Conservation (phyloP, 1,140 invertebrate species). For the Drosophila watanabei region DNA sequence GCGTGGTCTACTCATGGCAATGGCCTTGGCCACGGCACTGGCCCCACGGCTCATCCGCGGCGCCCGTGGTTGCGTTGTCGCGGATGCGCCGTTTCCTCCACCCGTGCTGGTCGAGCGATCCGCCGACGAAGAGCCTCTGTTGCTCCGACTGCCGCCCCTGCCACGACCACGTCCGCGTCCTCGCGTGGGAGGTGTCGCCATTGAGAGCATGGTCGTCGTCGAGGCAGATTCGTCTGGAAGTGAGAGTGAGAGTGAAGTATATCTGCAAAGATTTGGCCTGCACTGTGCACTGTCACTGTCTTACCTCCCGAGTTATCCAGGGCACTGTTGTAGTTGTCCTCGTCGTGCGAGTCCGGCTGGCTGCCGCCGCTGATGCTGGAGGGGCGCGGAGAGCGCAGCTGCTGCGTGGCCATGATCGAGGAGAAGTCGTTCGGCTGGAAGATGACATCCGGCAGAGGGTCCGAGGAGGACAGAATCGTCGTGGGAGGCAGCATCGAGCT, state of each 20-base stretch:
- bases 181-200: constrained; percentile 49
- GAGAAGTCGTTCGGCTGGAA: constrained; percentile 83
- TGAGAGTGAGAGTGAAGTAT: too few relatives aligned
- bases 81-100: constrained; percentile 10
- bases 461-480: constrained; percentile 76
- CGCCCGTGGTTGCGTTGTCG: constrained; percentile 48
- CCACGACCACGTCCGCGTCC: constrained; percentile 76
- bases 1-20: constrained; percentile 73
- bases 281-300: neutral
- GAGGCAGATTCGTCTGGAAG: constrained; percentile 68
- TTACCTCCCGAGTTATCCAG: constrained; percentile 75
- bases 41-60: constrained; percentile 78
- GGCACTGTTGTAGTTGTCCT: constrained; percentile 64
- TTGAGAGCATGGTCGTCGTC: constrained; percentile 18
- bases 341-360: constrained; percentile 60
- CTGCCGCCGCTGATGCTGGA: constrained; percentile 63
- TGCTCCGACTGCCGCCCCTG: constrained; percentile 51
- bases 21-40: constrained; percentile 78
- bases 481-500: constrained; percentile 77
- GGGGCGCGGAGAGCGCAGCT: constrained; percentile 59
- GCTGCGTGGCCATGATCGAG: constrained; percentile 77
- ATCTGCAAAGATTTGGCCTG: neutral
- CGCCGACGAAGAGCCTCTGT: constrained; percentile 32
- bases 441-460: constrained; percentile 78
- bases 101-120: constrained; percentile 15